Evolutionary conservation across 35 echinoderm and acorn worm species (phyloP), one percentile per base, ranked within the genome.

Genomic region (Apostichopus japonicus): DNA sequence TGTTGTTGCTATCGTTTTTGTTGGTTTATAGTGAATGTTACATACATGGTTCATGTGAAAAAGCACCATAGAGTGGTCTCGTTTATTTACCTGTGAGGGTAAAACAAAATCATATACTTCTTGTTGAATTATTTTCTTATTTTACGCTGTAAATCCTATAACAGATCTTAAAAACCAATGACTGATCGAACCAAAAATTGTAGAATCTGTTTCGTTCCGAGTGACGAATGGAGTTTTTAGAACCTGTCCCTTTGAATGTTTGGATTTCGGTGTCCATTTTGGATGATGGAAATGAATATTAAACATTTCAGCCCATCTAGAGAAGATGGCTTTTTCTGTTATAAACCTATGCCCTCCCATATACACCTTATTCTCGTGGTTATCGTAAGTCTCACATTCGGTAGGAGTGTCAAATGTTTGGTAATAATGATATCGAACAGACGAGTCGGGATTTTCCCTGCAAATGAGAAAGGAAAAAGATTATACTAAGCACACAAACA

Each of bases 321-420:
- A 90, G 76, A 96, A 94, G 25, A 96, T 92, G 22, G 95, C 95
- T 80, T 96, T 96, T 77, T 96, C 95, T 13, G 95, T 96, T 23
- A 96, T 88, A 21, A 96, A 93, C 23, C 95, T 83, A 71, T 96
- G 95, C 1, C 92, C 93, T 15, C 95, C 95, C 33, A 87, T 72
- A 19, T 94, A 94, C 8, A 79, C 63, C 27, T 87, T 98, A 79
- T 92, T 93, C 65, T 98, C 96, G 16, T 98, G 93, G 56, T 75
- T 93, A 22, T 95, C 90, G 89, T 98, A 98, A n/a, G 93, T 95
- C 27, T 93, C 94, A 78, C 96, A 98, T 54, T 98, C 96, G 11
- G 94, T 93, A 23, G 95, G 95, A 7, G 84, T 94, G 53, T 92
- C 90, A 78, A 83, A 93, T 7, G 77, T 90, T 77, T 96, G 95